Evolutionary conservation across 2,797 vertebrate genomes (phyloP).

Genomic region (Phoebastria nigripes): DNA sequence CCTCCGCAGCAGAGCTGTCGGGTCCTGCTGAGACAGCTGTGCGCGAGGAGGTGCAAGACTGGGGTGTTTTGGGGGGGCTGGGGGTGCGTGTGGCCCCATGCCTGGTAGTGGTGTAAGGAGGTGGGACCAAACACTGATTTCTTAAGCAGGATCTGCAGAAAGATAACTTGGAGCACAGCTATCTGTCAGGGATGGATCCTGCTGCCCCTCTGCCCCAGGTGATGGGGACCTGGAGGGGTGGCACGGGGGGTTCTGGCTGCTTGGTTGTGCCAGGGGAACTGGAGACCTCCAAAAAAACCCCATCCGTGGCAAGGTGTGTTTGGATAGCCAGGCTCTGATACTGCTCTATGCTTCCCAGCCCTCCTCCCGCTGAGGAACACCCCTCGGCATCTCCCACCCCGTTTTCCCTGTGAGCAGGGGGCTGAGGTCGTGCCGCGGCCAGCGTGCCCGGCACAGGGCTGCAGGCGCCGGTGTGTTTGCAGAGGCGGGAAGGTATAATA

Average conservation of each 20-base stretch:
- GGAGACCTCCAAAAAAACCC: not conserved
- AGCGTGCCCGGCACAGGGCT: rapidly evolving
- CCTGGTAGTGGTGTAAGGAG: not conserved
- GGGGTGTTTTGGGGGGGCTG: not conserved
- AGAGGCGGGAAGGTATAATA: not conserved
- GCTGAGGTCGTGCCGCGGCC: not conserved
- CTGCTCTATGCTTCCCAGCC: not conserved
- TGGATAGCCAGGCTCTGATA: rapidly evolving
- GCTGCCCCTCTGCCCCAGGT: not conserved
- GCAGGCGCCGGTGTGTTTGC: not conserved
- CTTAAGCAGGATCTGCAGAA: not conserved
- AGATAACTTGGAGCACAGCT: not conserved
- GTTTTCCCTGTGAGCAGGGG: rapidly evolving
- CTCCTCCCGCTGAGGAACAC: too few species aligned
- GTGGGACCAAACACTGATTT: not conserved
- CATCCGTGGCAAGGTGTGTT: rapidly evolving
- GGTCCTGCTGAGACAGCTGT: not conserved
- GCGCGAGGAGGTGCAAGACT: rapidly evolving
- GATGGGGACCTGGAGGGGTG: too few species aligned
- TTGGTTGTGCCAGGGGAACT: not conserved
- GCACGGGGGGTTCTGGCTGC: not conserved
- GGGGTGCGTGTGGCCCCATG: rapidly evolving
- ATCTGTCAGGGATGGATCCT: not conserved
- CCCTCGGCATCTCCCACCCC: not conserved
- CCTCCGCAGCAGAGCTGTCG: not conserved